These are phyloP conservation scores for Heloderma charlesbogerti DNA, from an alignment of 2,113 vertebrate genomes.

Conservation along the genomic window DNA sequence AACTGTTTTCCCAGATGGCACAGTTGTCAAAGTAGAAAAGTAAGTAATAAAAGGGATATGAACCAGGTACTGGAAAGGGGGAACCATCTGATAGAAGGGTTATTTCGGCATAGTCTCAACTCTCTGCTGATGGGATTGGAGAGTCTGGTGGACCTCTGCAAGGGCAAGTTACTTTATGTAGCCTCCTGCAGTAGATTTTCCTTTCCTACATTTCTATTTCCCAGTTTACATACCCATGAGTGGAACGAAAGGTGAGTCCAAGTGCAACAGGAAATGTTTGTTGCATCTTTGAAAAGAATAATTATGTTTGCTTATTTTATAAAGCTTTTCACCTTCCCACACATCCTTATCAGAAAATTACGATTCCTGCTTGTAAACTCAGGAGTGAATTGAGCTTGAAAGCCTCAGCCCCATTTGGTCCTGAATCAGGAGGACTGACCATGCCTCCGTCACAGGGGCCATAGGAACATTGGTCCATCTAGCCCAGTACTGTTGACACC, in stretches of 20 bases:
- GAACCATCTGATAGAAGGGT: neutral
- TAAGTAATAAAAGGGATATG: conserved; percentile 34
- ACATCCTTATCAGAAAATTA: neutral
- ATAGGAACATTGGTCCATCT: too few species aligned
- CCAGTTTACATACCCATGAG: neutral
- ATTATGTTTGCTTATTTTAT: neutral
- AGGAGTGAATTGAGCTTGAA: neutral
- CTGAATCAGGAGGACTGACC: neutral
- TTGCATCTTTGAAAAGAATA: neutral
- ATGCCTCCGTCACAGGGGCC: too few species aligned
- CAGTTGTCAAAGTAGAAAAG: conserved; percentile 77
- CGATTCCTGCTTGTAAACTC: neutral
- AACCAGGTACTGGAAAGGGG: neutral
- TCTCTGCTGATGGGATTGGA: neutral
- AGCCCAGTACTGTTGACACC: too few species aligned
- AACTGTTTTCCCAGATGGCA: conserved; percentile 81
- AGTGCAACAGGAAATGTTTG: neutral
- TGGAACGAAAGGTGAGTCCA: neutral
- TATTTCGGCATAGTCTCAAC: neutral
- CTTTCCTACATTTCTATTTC: neutral
- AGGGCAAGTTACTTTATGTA: neutral
- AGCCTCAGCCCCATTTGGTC: neutral
- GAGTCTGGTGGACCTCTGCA: neutral
- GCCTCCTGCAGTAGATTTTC: neutral
- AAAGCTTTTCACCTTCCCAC: neutral